Evolutionary conservation across 2,888 invertebrate genomes (phyloP), one percentile per base, ranked within the genome.

Genomic region (Eristalis tenax): DNA sequence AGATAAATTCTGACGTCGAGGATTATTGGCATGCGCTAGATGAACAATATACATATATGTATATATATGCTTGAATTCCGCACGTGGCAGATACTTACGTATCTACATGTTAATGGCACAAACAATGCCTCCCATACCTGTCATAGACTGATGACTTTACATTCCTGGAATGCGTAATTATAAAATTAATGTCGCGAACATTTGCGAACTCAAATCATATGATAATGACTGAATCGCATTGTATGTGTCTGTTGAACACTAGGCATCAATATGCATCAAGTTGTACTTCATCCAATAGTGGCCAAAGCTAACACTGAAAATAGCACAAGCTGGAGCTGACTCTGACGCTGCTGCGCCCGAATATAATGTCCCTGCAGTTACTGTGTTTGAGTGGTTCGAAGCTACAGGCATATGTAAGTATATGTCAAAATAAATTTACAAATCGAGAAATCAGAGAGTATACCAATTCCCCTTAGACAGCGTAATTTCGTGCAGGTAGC

Each of bases 181-280:
- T 66, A 38, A 81, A 81, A 76, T 76, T 81, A 84, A 81, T 68
- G 26, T 50, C 28, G 70, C 65, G 38, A 71, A 69, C 43, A 57
- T 71, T 50, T 59, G 23, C 65, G 66, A 76, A 83, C 70, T 59
- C 26, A 77, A 83, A 71, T 66, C 71, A 73, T 61, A 63, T 66
- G 81, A 76, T 76, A 81, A 81, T 81, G 32, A 28, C 26, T 66
- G 76, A 76, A 76, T 43, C 69, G 35, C 28, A 71, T 70, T 80
- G 73, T 65, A 74, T 84, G 43, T 63, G 81, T 81, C 81, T 84
- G 84, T 84, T 84, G 84, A 84, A 76, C 84, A 73, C 56, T 43
- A 81, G 66, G 40, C 70, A 73, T 76, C 75, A 65, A 76, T 43
- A 81, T 63, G 40, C 70, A 73, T 76, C 75, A 65, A 76, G 18